A percentile compares a stretch with the other conserved stretches of the same genome.
These are phyloP conservation scores for Acrossocheilus fasciatus DNA, from an alignment of 2,797 vertebrate species.

Conservation along the genomic window DNA sequence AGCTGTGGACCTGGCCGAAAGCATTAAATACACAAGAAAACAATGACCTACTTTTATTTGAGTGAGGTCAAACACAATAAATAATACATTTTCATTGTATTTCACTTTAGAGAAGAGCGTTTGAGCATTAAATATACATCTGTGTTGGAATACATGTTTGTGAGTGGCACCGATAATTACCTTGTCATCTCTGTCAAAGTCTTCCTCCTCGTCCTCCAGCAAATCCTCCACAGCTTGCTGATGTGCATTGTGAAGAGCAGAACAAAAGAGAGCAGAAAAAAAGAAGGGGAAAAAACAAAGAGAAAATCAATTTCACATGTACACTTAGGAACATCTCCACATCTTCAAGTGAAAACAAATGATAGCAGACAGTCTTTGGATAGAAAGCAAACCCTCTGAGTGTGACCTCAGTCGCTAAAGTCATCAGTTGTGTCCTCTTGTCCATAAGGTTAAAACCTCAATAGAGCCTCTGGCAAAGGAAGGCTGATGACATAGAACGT, in stretches of 20 bases:
- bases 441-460: slow-evolving; percentile 53
- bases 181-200: slow-evolving; percentile 99
- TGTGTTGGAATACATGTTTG: slow-evolving; percentile 16
- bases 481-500: slow-evolving; percentile 73
- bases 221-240: slow-evolving; percentile 97
- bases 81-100: not conserved
- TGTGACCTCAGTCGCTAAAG: slow-evolving; percentile 23
- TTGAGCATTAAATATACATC: slow-evolving; percentile 28
- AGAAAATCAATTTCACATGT: slow-evolving; percentile 51
- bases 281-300: slow-evolving; percentile 15
- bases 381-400: slow-evolving; percentile 21
- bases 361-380: slow-evolving; percentile 21
- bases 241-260: slow-evolving; percentile 62
- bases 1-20: slow-evolving; percentile 38
- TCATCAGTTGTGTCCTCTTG: slow-evolving; percentile 44
- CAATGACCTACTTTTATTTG: slow-evolving; percentile 32
- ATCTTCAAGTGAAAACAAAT: slow-evolving; percentile 38
- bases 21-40: slow-evolving; percentile 70
- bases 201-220: slow-evolving; percentile 97
- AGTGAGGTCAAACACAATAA: slow-evolving; percentile 1
- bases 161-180: slow-evolving; percentile 88
- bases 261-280: slow-evolving; percentile 64
- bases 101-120: slow-evolving; percentile 20
- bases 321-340: slow-evolving; percentile 40
- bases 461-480: slow-evolving; percentile 61